Evolutionary conservation across 1,140 invertebrate species (phyloP).

Genomic region (Chlorops oryzae): DNA sequence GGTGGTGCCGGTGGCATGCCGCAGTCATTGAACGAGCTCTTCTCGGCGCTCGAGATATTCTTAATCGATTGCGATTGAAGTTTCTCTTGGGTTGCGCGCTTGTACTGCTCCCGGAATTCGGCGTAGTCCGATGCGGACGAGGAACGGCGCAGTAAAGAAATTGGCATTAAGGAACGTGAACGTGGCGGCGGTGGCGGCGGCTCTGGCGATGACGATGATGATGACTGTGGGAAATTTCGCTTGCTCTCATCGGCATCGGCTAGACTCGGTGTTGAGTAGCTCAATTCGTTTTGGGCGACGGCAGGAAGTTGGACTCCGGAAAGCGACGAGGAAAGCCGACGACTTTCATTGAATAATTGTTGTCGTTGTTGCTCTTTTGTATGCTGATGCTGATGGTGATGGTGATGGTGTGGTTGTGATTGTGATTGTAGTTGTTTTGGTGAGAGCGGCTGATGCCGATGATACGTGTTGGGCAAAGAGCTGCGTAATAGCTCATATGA

Average conservation of each 20-base stretch:
- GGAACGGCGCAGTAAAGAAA: slow-evolving; percentile 53
- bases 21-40: slow-evolving; percentile 42
- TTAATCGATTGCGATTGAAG: slow-evolving; percentile 31
- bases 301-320: no score
- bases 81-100: slow-evolving; percentile 20
- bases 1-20: slow-evolving; percentile 44
- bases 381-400: slow-evolving; percentile 10
- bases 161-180: slow-evolving; percentile 49
- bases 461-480: slow-evolving; percentile 38
- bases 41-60: slow-evolving; percentile 39
- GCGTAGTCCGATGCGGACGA: slow-evolving; percentile 66
- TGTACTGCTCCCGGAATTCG: slow-evolving; percentile 47
- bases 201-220: slow-evolving; percentile 30
- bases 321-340: no score
- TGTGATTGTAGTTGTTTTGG: background rate
- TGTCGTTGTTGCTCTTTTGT: no score
- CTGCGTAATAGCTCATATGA: slow-evolving; percentile 28
- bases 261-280: background rate
- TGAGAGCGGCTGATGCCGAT: background rate
- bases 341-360: no score
- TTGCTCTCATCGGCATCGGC: background rate
- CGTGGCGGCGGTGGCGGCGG: slow-evolving; percentile 56
- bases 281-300: no score
- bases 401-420: slow-evolving; percentile 8
- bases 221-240: no score